These are phyloP conservation scores for Tupaia tana DNA, from an alignment of 2,113 vertebrate species.

Conservation along the genomic window DNA sequence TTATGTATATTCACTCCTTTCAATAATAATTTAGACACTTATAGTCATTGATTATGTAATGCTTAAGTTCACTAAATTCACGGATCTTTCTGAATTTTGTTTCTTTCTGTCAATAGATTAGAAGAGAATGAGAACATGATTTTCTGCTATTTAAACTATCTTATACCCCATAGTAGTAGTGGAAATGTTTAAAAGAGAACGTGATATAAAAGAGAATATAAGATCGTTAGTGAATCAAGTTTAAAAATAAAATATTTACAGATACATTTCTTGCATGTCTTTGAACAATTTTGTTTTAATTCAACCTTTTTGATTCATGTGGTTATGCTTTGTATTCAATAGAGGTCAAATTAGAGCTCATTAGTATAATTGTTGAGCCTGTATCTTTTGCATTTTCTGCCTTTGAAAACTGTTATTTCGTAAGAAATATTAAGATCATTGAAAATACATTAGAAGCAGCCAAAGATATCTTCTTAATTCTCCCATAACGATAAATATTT, in stretches of 20 bases:
- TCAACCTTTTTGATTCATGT: background rate
- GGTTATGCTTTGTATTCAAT: slow-evolving; percentile 5
- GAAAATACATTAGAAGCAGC: background rate
- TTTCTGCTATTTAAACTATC: background rate
- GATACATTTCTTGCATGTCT: background rate
- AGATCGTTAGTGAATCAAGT: background rate
- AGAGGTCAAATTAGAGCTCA: background rate
- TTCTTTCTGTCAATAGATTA: background rate
- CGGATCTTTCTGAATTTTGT: background rate
- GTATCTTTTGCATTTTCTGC: background rate
- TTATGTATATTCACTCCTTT: background rate
- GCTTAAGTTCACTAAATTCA: background rate
- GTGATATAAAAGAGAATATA: background rate
- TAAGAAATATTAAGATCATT: background rate
- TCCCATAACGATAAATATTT: background rate
- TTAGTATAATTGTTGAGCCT: background rate
- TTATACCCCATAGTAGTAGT: background rate
- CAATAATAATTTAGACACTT: background rate
- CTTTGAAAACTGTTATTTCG: slow-evolving; percentile 5
- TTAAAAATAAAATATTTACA: slow-evolving; percentile 38
- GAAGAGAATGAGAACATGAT: background rate
- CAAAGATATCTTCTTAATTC: background rate
- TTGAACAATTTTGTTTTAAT: slow-evolving; percentile 21
- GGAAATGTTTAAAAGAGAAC: background rate
- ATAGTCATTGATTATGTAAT: background rate